Evolutionary conservation across 1,140 invertebrate species (phyloP).

Genomic region (Camponotus floridanus): DNA sequence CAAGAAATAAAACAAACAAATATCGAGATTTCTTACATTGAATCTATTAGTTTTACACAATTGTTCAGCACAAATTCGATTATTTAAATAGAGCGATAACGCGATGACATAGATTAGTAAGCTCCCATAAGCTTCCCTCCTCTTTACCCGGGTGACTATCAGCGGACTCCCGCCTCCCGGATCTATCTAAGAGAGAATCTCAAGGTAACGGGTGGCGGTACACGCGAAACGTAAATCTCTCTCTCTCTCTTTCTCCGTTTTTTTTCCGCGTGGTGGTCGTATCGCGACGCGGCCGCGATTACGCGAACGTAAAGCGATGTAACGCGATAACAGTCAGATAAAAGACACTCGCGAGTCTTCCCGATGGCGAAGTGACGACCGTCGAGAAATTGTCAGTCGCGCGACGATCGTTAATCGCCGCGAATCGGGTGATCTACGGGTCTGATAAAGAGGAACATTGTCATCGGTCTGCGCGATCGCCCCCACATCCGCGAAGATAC

Average conservation of each 20-base stretch:
- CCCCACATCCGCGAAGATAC: too few relatives aligned
- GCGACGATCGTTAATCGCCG: slow-evolving; percentile 68
- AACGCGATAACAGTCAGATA: slow-evolving; percentile 81
- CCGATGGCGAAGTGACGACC: slow-evolving; percentile 54
- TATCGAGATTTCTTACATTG: neutral
- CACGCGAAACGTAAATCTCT: neutral
- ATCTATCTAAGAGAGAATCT: neutral
- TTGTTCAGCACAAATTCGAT: neutral
- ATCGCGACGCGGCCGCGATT: slow-evolving; percentile 24
- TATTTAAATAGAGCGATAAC: neutral
- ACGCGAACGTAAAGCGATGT: slow-evolving; percentile 58
- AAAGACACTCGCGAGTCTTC: slow-evolving; percentile 73
- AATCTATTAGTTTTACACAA: neutral
- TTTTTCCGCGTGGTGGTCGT: neutral
- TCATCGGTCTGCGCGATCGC: too few relatives aligned
- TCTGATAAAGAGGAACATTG: too few relatives aligned
- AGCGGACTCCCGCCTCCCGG: neutral
- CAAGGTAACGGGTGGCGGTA: slow-evolving; percentile 8
- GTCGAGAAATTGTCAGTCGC: slow-evolving; percentile 76
- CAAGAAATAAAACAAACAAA: too few relatives aligned
- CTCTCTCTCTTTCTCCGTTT: neutral
- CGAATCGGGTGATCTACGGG: neutral
- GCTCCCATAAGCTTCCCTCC: neutral
- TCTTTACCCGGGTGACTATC: neutral
- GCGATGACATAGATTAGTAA: neutral